Percentiles rank a stretch among this genome's conserved stretches.
Conservation (phyloP, 2,888 invertebrate genomes). For the Alentia gelatinosa region DNA sequence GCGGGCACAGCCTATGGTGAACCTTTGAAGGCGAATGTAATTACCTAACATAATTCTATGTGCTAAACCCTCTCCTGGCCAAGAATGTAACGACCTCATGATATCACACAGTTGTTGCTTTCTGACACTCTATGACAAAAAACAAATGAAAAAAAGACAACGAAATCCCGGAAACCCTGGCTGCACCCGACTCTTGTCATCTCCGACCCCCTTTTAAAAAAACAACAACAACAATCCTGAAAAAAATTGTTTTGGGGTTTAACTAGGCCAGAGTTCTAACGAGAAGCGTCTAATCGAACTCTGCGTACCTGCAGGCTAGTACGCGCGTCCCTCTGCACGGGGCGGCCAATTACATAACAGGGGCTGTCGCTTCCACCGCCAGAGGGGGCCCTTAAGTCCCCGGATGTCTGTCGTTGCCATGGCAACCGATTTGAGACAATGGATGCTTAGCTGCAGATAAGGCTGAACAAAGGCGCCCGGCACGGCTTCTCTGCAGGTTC, state of each 20-base stretch:
- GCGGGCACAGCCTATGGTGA: too few relatives aligned
- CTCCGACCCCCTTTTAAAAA: not conserved
- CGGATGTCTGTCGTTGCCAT: constrained; percentile 40
- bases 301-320: constrained; percentile 31
- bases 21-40: too few relatives aligned
- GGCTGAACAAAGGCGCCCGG: not conserved
- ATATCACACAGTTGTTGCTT: not conserved
- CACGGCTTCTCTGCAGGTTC: not conserved
- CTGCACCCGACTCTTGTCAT: not conserved
- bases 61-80: too few relatives aligned
- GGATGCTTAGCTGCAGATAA: constrained; percentile 9
- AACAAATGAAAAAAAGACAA: not conserved
- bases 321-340: not conserved
- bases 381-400: not conserved
- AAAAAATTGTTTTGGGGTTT: not conserved
- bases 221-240: not conserved
- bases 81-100: too few relatives aligned
- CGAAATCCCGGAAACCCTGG: not conserved
- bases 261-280: not conserved
- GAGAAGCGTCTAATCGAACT: not conserved
- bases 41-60: too few relatives aligned
- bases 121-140: not conserved
- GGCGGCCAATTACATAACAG: constrained; percentile 27
- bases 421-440: constrained; percentile 45
- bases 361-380: not conserved